Base-by-base conservation (phyloP, 1,140 invertebrate genomes). In the Drosophila lacertosa region DNA sequence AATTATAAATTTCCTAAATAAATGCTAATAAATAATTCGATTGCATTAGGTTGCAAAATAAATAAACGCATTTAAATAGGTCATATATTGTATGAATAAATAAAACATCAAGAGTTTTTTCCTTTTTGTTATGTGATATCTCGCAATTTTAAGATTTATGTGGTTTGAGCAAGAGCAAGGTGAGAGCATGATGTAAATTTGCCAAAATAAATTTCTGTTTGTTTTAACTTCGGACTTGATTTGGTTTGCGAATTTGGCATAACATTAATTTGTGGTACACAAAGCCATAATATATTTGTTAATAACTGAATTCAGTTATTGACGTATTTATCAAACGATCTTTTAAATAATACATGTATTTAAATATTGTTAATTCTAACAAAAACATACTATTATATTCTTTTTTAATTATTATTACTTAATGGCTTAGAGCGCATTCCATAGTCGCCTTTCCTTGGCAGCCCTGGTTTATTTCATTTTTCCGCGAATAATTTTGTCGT, bases 401-500 rank as follows among this genome's bases (percentile, higher is more conserved):
- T 10, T 35, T 13, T 13, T 33, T 2, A n/a, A 5, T 13, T 35
- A 32, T 48, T 7, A 48, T 2, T 18, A 0, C n/a, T 22, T 13
- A 15, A 3, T 45, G 32, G 11, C 48, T 18, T 24, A 54, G 32
- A 69, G 59, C 15, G 16, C 42, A 57, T 65, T 74, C n/a, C 10
- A 15, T 32, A 44, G 59, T 71, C 53, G 53, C 47, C 22, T 37
- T 44, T 26, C 2, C 9, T 4, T 24, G 3, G n/a, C 10, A 39
- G 18, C 20, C 11, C 51, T 50, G 10, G 15, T 37, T 63, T n/a
- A n/a, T n/a, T n/a, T 18, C 32, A 5, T 32, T 9, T 53, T 37
- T 44, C 11, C 13, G n/a, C 6, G 50, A 75, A 76, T 51, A 44
- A 59, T 71, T 71, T 77, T 77, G 57, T 71, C 65, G 74, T 59